These are phyloP conservation scores for Onychostruthus taczanowskii DNA, from an alignment of 2,113 vertebrate genomes.

Conservation along the genomic window DNA sequence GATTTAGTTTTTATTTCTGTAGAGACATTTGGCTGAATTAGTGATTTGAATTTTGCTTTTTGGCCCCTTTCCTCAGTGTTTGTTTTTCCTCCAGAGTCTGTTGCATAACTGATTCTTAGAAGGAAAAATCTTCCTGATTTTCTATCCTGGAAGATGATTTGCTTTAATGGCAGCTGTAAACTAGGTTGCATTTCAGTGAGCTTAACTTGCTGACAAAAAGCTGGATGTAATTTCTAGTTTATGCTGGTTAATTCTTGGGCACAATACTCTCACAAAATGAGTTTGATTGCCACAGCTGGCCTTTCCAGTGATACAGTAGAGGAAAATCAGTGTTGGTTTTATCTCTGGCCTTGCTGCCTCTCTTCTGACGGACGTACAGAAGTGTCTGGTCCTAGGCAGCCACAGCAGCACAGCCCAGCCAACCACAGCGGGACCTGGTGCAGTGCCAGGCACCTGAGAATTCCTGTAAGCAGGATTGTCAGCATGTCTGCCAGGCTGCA, in stretches of 20 bases:
- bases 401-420: slow-evolving; percentile 71
- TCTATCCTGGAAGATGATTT: not conserved
- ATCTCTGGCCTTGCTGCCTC: slow-evolving; percentile 57
- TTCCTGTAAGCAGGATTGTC: not conserved
- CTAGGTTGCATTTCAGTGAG: not conserved
- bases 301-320: not conserved
- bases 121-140: not conserved
- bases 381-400: slow-evolving; percentile 79
- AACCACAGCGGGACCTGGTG: slow-evolving; percentile 62
- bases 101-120: not conserved
- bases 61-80: not conserved
- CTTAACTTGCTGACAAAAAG: too few species aligned
- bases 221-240: not conserved
- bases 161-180: not conserved
- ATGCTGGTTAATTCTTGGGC: not conserved
- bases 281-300: not conserved
- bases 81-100: not conserved
- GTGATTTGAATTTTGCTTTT: not conserved
- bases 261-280: not conserved
- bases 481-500: not conserved
- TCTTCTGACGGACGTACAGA: slow-evolving; percentile 71
- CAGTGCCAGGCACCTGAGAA: not conserved
- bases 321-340: slow-evolving; percentile 47
- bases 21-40: not conserved
- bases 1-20: not conserved